Evolutionary conservation across 1,140 invertebrate species (phyloP).

Genomic region (Drosophila erecta): DNA sequence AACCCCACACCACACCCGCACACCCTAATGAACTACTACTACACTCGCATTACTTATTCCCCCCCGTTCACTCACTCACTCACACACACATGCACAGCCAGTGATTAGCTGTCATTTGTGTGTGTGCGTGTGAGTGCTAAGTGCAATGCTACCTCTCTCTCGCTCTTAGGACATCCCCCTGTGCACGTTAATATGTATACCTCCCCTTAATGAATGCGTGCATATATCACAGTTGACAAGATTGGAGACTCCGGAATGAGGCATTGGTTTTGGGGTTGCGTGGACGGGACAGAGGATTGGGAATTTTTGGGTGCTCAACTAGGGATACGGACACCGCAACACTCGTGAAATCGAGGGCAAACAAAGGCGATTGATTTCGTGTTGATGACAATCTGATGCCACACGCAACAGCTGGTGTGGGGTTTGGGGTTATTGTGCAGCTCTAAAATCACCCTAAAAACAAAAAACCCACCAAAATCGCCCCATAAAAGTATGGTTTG

Average conservation of each 20-base stretch:
- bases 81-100: conserved; percentile 4
- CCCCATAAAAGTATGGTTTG: background rate
- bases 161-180: background rate
- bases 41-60: conserved; percentile 49
- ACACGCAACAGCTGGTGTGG: conserved; percentile 50
- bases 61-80: background rate
- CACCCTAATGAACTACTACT: conserved; percentile 47
- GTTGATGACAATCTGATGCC: conserved; percentile 52
- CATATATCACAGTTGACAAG: conserved; percentile 53
- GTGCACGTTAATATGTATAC: background rate
- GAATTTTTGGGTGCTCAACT: conserved; percentile 16
- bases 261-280: conserved; percentile 5
- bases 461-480: background rate
- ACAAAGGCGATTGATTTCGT: conserved; percentile 63
- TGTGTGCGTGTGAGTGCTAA: conserved; percentile 24
- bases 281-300: background rate
- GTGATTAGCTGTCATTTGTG: conserved; percentile 33
- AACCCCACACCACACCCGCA: background rate
- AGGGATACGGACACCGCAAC: conserved; percentile 19
- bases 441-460: background rate
- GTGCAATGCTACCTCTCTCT: conserved; percentile 20
- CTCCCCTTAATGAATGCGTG: conserved; percentile 37
- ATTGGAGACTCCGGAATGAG: conserved; percentile 26
- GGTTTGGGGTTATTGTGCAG: background rate
- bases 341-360: conserved; percentile 43